These are phyloP conservation scores for Peromyscus attwateri DNA, from an alignment of 2,797 vertebrate genomes.

Conservation along the genomic window DNA sequence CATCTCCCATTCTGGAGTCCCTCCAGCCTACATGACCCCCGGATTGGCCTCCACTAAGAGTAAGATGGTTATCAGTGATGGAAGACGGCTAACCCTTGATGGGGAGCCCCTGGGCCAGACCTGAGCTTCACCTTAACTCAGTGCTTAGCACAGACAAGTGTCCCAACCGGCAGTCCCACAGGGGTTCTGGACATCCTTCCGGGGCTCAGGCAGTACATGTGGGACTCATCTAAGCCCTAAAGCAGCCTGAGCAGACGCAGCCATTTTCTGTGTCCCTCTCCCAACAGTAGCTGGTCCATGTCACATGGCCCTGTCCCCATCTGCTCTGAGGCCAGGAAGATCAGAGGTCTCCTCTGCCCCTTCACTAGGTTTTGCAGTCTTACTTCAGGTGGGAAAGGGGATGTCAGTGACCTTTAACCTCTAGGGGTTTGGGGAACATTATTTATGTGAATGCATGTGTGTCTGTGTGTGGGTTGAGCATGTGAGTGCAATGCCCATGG, in stretches of 20 bases:
- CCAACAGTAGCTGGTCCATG: neutral
- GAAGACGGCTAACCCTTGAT: no score
- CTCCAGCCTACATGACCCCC: neutral
- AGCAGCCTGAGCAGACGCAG: neutral
- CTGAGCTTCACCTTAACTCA: neutral
- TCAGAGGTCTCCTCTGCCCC: neutral
- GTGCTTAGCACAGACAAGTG: neutral
- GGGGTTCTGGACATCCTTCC: neutral
- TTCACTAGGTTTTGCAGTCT: neutral
- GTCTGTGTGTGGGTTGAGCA: neutral
- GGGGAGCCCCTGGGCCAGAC: no score
- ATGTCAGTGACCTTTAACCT: neutral
- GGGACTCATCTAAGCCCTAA: neutral
- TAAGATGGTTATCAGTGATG: neutral
- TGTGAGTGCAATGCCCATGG: neutral
- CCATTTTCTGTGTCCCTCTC: neutral
- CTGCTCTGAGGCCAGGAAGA: neutral
- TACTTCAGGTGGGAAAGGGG: neutral
- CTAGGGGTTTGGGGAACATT: neutral
- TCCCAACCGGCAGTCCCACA: neutral
- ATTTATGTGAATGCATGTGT: neutral
- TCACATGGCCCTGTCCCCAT: neutral
- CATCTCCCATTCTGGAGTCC: neutral
- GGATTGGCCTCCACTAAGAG: no score
- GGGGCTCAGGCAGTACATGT: neutral